Evolutionary conservation across 1,140 invertebrate genomes (phyloP).

Genomic region (Orchesella cincta): DNA sequence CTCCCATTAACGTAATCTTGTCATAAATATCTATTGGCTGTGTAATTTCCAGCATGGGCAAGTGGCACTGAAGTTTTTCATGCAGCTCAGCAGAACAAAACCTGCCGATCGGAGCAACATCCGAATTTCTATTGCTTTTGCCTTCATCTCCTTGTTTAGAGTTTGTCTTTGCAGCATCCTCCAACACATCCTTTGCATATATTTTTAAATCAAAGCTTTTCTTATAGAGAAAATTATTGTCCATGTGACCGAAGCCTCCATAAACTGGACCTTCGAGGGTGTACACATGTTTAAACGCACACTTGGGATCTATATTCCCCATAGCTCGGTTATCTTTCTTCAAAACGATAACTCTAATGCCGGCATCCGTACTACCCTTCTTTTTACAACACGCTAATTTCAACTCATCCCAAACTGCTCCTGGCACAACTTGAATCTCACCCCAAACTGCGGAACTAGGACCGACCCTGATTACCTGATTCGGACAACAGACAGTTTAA

Average conservation of each 20-base stretch:
- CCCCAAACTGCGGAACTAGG: background rate
- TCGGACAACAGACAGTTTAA: background rate
- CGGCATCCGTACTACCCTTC: background rate
- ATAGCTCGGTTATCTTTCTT: background rate
- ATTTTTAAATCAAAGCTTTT: background rate
- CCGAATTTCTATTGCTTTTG: background rate
- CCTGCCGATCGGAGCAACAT: background rate
- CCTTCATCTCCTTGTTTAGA: background rate
- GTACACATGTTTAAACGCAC: background rate
- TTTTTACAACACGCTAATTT: background rate
- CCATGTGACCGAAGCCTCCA: background rate
- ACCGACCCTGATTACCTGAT: background rate
- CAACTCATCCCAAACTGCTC: background rate
- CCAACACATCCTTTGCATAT: background rate
- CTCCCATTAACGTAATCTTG: background rate
- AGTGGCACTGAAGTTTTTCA: background rate
- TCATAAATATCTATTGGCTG: background rate
- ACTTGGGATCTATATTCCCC: background rate
- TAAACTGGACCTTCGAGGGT: background rate
- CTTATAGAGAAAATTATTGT: background rate
- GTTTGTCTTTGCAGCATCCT: background rate
- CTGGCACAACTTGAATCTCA: slow-evolving; percentile 18
- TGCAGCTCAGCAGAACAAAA: background rate
- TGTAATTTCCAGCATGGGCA: background rate
- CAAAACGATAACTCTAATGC: background rate